Conservation (phyloP, 2,113 vertebrate genomes). For the Cryptoleucopteryx plumbea region DNA sequence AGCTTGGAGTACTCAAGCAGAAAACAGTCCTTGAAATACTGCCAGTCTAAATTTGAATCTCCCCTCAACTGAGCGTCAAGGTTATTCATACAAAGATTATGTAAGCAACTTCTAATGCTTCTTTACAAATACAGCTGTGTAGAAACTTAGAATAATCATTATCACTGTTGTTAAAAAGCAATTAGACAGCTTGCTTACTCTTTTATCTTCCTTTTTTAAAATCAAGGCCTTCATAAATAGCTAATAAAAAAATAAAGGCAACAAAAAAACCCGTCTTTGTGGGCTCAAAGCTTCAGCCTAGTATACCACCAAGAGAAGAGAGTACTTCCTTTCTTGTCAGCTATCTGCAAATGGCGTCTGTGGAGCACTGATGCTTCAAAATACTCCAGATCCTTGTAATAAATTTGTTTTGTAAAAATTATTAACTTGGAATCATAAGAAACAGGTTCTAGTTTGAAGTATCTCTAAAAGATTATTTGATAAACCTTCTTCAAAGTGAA, state of each 20-base stretch:
- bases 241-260: background rate
- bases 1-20: constrained; percentile 22
- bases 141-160: background rate
- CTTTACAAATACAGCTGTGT: background rate
- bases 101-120: background rate
- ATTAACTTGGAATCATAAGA: background rate
- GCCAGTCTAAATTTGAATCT: constrained; percentile 57
- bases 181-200: background rate
- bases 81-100: constrained; percentile 28
- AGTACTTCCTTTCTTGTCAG: background rate
- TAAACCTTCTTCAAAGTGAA: constrained; percentile 82
- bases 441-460: background rate
- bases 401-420: background rate
- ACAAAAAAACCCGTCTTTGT: background rate
- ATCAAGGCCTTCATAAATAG: background rate
- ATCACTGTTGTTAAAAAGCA: background rate
- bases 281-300: background rate
- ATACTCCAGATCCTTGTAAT: background rate
- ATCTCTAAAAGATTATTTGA: constrained; percentile 57
- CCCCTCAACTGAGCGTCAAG: constrained; percentile 3
- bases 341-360: background rate
- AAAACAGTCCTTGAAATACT: constrained; percentile 55
- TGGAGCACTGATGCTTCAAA: background rate
- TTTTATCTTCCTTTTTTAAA: background rate
- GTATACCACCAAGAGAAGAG: background rate